Evolutionary conservation across 2,113 vertebrate species (phyloP), one percentile per base, ranked within the genome.

Genomic region (Acrocephalus kingi): DNA sequence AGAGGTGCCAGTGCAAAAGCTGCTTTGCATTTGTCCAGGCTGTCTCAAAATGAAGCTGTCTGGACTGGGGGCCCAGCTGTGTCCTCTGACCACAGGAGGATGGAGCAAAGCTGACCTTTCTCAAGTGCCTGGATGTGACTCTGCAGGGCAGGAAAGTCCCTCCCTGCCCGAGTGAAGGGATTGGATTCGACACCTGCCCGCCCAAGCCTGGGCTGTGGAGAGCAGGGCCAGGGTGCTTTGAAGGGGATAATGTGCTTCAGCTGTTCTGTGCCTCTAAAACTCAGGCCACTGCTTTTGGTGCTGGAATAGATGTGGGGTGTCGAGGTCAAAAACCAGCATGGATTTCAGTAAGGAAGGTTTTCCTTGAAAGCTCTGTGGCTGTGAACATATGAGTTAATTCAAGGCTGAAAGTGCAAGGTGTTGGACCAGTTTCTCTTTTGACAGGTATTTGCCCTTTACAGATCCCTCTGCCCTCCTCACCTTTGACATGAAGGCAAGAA

Each of bases 101-200:
- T 0, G 2, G 74, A 87, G 66, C 16, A 0, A 86, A 61, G 1
- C 45, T 95, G 90, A 96, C 94, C 96, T 94, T 97, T 92, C 59
- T 43, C 93, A 74, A 90, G 87, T 4, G 91, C 69, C 61, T 88
- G 22, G 1, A 55, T 56, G 87, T 0, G 76, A 71, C 48, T 93
- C 84, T 91, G 78, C 3, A 2, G 93, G 91, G 89, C 93, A 90
- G 93, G 72, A 45, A 56, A 23, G 71, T 67, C 72, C 68, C 59
- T 90, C 63, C 55, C 59, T 31, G 48, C 3, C 2, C 1, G 11
- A 59, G 64, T 87, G 95, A 96, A 86, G 84, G 84, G 91, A 93
- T 94, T 77, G 90, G 78, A 52, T 33, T 30, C 0, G 87, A 96
- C 95, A 91, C 78, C 84, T 91, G 89, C 91, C 46, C 61, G 89